These are phyloP conservation scores for Sebastes goodei DNA, from an alignment of 2,797 vertebrate species.

Conservation along the genomic window DNA sequence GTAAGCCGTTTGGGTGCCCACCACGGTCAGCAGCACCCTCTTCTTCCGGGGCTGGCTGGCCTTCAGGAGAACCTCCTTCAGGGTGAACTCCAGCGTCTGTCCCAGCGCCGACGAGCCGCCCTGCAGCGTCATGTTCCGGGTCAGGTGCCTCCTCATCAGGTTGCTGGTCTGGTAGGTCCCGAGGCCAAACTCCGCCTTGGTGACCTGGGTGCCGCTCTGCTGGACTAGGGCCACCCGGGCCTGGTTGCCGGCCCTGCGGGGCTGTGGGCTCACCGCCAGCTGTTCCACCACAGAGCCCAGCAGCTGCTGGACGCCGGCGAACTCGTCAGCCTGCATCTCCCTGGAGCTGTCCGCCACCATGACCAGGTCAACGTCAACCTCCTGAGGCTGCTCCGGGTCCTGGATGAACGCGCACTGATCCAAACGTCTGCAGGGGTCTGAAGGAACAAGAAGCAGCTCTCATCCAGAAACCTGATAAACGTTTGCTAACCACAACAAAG, in stretches of 20 bases:
- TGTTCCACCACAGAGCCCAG: slow-evolving; percentile 82
- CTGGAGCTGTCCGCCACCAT: slow-evolving; percentile 86
- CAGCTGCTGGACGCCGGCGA: slow-evolving; percentile 79
- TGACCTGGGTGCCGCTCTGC: slow-evolving; percentile 68
- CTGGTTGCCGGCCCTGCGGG: slow-evolving; percentile 15
- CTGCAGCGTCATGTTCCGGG: slow-evolving; percentile 69
- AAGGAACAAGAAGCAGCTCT: neutral
- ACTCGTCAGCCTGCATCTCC: slow-evolving; percentile 77
- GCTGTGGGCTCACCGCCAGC: slow-evolving; percentile 78
- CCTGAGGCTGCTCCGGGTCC: slow-evolving; percentile 47
- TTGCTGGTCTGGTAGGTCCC: slow-evolving; percentile 55
- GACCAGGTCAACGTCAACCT: slow-evolving; percentile 83
- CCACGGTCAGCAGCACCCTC: slow-evolving; percentile 80
- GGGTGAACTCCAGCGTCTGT: slow-evolving; percentile 78
- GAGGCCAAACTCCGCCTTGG: slow-evolving; percentile 81
- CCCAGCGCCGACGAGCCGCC: slow-evolving; percentile 79
- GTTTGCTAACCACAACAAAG: neutral
- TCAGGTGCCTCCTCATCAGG: slow-evolving; percentile 82
- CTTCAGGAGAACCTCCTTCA: slow-evolving; percentile 79
- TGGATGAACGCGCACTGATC: slow-evolving; percentile 61
- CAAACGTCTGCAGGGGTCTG: slow-evolving; percentile 85
- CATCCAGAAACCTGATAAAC: neutral
- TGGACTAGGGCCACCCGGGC: slow-evolving; percentile 84
- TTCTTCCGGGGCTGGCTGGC: slow-evolving; percentile 63
- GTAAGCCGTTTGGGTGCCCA: slow-evolving; percentile 78